Percentiles rank a stretch among this genome's conserved stretches.
phyloP scores from a whole-genome alignment of 2,888 invertebrate genomes.

The Nephrocerus scutellatus region DNA sequence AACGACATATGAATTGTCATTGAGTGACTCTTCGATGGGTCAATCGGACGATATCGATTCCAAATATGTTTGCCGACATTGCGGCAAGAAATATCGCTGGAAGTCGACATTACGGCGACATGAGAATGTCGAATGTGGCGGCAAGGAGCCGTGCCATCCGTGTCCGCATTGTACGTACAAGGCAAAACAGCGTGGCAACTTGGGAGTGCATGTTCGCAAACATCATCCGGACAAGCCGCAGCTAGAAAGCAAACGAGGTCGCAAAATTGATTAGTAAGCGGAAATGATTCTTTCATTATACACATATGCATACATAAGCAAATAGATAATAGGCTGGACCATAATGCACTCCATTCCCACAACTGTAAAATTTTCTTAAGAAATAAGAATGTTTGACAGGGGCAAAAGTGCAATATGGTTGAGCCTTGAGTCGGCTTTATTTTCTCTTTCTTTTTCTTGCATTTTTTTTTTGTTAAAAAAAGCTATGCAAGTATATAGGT shows the following conservation, averaged over 20 bases:
- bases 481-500: too few species aligned
- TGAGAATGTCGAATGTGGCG: slow-evolving; percentile 77
- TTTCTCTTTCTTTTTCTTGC: too few species aligned
- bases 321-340: slow-evolving; percentile 13
- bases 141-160: slow-evolving; percentile 73
- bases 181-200: slow-evolving; percentile 74
- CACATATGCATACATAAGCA: slow-evolving; percentile 7
- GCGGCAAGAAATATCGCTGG: slow-evolving; percentile 81
- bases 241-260: slow-evolving; percentile 45
- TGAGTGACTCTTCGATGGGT: slow-evolving; percentile 44
- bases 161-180: slow-evolving; percentile 72
- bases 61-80: slow-evolving; percentile 71
- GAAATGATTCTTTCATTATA: too few species aligned
- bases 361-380: slow-evolving; percentile 16
- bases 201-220: slow-evolving; percentile 73
- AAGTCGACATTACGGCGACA: slow-evolving; percentile 76
- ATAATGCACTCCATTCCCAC: too few species aligned
- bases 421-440: too few species aligned
- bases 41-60: slow-evolving; percentile 50
- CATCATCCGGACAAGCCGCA: slow-evolving; percentile 56
- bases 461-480: too few species aligned
- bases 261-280: slow-evolving; percentile 40
- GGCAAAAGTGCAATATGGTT: too few species aligned
- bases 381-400: slow-evolving; percentile 11
- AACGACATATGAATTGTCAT: slow-evolving; percentile 41